Conservation (phyloP, 1,140 invertebrate species). For the Brachionus sp. region DNA sequence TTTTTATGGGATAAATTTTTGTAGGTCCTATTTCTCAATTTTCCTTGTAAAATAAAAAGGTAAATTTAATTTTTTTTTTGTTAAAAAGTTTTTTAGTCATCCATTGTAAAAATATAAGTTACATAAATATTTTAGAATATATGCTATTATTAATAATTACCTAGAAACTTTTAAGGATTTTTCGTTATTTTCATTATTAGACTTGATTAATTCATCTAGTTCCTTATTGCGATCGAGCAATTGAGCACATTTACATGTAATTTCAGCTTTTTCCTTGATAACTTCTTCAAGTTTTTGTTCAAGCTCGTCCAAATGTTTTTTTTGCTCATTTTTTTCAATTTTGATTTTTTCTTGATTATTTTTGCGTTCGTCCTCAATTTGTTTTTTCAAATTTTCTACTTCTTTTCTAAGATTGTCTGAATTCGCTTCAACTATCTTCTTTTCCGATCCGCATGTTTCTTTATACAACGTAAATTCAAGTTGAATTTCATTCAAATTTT, state of each 20-base stretch:
- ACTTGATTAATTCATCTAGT: background rate
- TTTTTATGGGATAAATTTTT: no score
- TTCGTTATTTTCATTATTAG: constrained; percentile 23
- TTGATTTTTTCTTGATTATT: background rate
- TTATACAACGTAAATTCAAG: background rate
- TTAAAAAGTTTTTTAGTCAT: no score
- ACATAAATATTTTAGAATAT: background rate
- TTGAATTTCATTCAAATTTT: background rate
- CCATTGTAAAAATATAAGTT: background rate
- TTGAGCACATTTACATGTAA: constrained; percentile 17
- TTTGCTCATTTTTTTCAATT: constrained; percentile 5
- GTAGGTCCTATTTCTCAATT: no score
- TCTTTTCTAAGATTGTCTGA: background rate
- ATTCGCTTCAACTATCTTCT: background rate
- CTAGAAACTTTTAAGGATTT: background rate
- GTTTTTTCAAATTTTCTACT: background rate
- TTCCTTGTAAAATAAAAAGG: no score
- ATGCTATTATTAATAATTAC: background rate
- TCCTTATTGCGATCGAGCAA: background rate
- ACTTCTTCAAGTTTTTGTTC: constrained; percentile 12
- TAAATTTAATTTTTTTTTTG: no score
- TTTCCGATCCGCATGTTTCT: background rate
- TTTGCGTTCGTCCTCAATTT: background rate
- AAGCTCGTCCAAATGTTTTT: background rate
- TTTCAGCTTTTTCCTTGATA: constrained; percentile 19